Conservation (phyloP, 1,140 invertebrate genomes). For the Wiebesia pumilae region DNA sequence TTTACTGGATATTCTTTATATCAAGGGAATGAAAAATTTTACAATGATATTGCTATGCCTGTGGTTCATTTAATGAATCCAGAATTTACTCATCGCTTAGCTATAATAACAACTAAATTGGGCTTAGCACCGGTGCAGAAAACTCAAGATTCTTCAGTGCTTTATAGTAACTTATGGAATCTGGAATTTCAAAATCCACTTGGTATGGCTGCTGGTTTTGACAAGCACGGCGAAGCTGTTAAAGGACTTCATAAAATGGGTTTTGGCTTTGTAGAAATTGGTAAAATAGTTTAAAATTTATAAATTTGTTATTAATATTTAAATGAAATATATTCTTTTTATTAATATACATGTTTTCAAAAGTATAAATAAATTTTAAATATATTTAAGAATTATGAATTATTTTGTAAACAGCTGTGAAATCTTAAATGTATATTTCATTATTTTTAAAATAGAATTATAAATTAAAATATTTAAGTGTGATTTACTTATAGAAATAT, state of each 20-base stretch:
- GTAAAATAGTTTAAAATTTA: constrained; percentile 65
- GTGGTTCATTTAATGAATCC: constrained; percentile 80
- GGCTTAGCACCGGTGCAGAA: constrained; percentile 79
- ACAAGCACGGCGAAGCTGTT: constrained; percentile 96
- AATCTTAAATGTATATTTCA: no score
- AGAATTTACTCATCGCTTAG: constrained; percentile 87
- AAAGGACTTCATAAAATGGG: constrained; percentile 88
- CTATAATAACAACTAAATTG: constrained; percentile 84
- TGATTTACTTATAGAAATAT: no score
- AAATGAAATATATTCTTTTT: no score
- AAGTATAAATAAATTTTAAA: no score
- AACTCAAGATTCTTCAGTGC: constrained; percentile 77
- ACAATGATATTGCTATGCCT: constrained; percentile 83
- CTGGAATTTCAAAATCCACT: constrained; percentile 89
- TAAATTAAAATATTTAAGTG: no score
- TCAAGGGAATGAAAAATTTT: constrained; percentile 86
- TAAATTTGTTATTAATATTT: no score
- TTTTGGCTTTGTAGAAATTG: constrained; percentile 97
- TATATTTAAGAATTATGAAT: no score
- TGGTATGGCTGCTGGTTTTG: constrained; percentile 98
- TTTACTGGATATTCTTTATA: constrained; percentile 81
- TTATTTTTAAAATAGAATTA: no score
- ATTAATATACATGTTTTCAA: no score
- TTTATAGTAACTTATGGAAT: constrained; percentile 83
- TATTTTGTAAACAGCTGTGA: no score